Evolutionary conservation across 2,113 vertebrate species (phyloP), one percentile per base, ranked within the genome.

Genomic region (Nothocercus nigrocapillus): DNA sequence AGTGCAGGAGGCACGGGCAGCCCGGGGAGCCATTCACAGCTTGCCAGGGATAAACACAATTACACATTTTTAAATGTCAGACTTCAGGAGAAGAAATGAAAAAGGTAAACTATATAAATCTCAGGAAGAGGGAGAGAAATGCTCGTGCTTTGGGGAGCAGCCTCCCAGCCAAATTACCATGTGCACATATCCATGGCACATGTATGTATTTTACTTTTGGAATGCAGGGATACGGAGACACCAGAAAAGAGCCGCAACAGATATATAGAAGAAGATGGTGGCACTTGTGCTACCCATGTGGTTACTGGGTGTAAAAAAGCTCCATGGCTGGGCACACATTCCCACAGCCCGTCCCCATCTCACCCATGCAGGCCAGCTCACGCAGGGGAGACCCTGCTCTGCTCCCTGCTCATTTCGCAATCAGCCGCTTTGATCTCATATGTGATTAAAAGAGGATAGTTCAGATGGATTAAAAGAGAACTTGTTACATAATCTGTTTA

Each of bases 61-160:
- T 95, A 95, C 95, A 95, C 91, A 93, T 97, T 95, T 97, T 96
- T 94, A 97, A 96, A 96, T 97, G 96, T 97, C 96, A 97, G 92
- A 69, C 94, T 94, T 93, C 82, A 78, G 89, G 74, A 96, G 89
- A 75, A 95, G 82, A 93, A 95, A 94, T 85, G 95, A 80, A 86
- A 93, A 96, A 97, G 96, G 94, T 94, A 97, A 96, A 94, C 94
- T 79, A 45, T 61, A 91, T 94, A 92, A 94, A 93, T 95, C 84
- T 83, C 64, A 4, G 42, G 30, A 19, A 24, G 56, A 9, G 56
- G 89, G 32, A 42, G 84, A 49, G 70, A 38, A 45, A 56, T 56
- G 66, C 80, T 78, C 30, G 63, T 47, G 68, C 59, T 68, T 45
- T 68, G 51, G 93, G 32, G 64, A 85, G 1, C 56, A 18, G 51